Evolutionary conservation across 2,797 vertebrate genomes (phyloP).

Genomic region (Scomberomorus guttatus): DNA sequence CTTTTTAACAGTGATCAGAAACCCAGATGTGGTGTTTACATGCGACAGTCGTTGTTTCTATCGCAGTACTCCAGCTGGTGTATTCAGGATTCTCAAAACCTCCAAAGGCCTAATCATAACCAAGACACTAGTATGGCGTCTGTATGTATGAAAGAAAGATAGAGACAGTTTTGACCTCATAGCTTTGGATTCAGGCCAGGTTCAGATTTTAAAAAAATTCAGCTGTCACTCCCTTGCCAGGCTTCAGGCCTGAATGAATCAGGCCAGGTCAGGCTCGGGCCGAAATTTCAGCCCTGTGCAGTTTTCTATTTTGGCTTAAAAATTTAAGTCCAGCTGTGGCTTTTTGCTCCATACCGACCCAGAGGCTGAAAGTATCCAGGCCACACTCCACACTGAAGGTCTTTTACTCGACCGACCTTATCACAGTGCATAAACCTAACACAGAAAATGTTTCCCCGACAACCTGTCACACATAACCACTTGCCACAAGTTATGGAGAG

Average conservation of each 20-base stretch:
- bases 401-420: slow-evolving; percentile 68
- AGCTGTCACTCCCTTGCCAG: slow-evolving; percentile 2
- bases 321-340: slow-evolving; percentile 44
- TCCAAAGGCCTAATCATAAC: too few species aligned
- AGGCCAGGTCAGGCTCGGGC: slow-evolving; percentile 27
- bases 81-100: not conserved
- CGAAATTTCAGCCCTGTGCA: not conserved
- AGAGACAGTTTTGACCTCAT: slow-evolving; percentile 11
- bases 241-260: slow-evolving; percentile 25
- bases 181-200: slow-evolving; percentile 19
- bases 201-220: slow-evolving; percentile 12
- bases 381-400: slow-evolving; percentile 43
- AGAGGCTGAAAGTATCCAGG: slow-evolving; percentile 53
- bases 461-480: slow-evolving; percentile 73
- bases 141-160: not conserved
- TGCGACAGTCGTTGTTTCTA: not conserved
- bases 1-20: too few species aligned
- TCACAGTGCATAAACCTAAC: slow-evolving; percentile 67
- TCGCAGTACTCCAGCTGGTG: not conserved
- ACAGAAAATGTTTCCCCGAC: slow-evolving; percentile 67
- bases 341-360: slow-evolving; percentile 23
- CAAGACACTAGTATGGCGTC: not conserved
- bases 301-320: slow-evolving; percentile 36
- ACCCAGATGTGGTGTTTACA: too few species aligned
- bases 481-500: slow-evolving; percentile 57